Base-by-base conservation (phyloP, 1,140 invertebrate genomes). In the Trialeurodes vaporariorum region DNA sequence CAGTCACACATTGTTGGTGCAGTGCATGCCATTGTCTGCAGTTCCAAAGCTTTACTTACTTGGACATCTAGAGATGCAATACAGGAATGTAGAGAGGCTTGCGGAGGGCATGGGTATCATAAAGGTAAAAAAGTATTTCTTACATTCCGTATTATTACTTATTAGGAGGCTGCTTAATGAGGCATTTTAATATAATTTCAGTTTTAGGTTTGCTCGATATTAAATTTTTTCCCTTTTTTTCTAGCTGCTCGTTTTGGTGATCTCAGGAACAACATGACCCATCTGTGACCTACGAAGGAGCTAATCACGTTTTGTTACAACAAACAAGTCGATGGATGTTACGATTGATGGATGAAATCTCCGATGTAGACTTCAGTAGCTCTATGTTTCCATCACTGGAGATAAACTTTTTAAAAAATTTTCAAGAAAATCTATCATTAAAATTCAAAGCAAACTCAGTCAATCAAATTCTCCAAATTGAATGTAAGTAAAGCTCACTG, bases 241-340 rank as follows among this genome's bases (percentile, higher is more conserved):
- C 17, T 76, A 84, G 89, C 86, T 22, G 82, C 90, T 68, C 83
- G 91, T 71, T 79, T 96, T 61, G 90, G 90, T 21, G 86, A 90
- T 68, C 79, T 96, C 61, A 84, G 92, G 66, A 87, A 78, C 89
- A 95, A 77, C 88, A 96, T 79, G 95, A 98, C 80, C 90, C 93
- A 0, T 93, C 92, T 71, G 89, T 89, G 71, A 98, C 94, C 0
- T 98, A 96, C 74, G 95, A 98, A 81, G 96, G 95, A 2, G 95
- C 98, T 78, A 96, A 96, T 79, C 95, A 95, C 79, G 93, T 98
- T 59, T 81, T 98, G 2, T 84, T 94, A 12, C 95, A 98, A 76
- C 96, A 98, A 82, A 87, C 93, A 0, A 92, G 90, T 76, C 98
- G 98, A 77, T 93, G 90, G 88, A 79, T 95, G 2, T 65, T 74